These are phyloP conservation scores for Zoroaster sp. DNA, from an alignment of 53 echinoderm and acorn worm genomes.

Conservation along the genomic window DNA sequence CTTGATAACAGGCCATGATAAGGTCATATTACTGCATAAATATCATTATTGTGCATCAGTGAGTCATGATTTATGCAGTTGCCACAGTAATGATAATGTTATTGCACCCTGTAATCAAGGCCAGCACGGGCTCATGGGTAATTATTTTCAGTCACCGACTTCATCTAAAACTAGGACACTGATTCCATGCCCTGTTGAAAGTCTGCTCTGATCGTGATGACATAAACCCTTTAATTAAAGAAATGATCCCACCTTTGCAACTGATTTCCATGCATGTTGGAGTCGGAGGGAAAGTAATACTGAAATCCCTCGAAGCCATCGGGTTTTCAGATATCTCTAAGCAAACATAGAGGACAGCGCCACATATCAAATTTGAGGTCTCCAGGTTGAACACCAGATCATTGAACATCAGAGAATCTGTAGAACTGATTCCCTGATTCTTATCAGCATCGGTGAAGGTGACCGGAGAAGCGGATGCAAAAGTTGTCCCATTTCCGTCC, in stretches of 20 bases:
- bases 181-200: no score
- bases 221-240: no score
- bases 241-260: slow-evolving; percentile 6
- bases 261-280: not conserved
- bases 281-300: slow-evolving; percentile 10
- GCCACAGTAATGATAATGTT: no score
- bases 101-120: no score
- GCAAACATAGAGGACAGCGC: slow-evolving; percentile 34
- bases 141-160: no score
- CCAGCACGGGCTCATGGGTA: no score
- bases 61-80: no score
- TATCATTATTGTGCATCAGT: no score
- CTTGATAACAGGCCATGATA: no score
- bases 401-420: not conserved
- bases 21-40: no score
- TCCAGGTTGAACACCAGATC: not conserved
- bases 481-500: not conserved
- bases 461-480: not conserved
- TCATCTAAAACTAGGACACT: no score
- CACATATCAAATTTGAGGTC: not conserved
- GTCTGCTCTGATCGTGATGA: no score
- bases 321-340: not conserved
- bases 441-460: not conserved
- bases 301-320: not conserved
- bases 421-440: not conserved